A percentile compares a stretch with the other conserved stretches of the same genome.
phyloP scores from a whole-genome alignment of 1,140 invertebrate species.

The Ceratosolen fusciceps region DNA sequence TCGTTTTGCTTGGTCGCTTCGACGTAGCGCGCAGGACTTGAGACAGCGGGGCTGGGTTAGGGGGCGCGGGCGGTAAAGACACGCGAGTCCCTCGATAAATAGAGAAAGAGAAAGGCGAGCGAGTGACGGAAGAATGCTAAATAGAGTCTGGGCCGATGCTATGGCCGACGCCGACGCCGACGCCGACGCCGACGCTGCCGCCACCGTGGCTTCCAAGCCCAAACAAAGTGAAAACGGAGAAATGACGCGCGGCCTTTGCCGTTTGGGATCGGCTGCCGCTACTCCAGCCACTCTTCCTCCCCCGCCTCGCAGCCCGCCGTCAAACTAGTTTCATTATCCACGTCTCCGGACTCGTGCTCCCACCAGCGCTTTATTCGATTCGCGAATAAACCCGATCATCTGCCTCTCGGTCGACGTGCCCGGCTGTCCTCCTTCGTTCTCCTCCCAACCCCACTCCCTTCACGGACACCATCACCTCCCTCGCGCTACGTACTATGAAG shows the following conservation, averaged over 20 bases:
- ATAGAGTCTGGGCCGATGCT: conserved; percentile 52
- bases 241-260: conserved; percentile 1
- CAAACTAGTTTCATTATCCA: neutral
- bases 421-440: neutral
- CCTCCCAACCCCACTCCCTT: neutral
- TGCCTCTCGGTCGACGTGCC: too few relatives aligned
- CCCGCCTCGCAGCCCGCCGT: neutral
- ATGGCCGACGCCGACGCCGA: too few relatives aligned
- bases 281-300: neutral
- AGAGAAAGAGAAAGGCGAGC: conserved; percentile 42
- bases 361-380: too few relatives aligned
- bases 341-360: neutral
- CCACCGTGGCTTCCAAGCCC: neutral
- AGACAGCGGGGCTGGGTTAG: neutral
- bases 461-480: too few relatives aligned
- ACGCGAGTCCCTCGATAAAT: conserved; percentile 30
- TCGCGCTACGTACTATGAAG: neutral
- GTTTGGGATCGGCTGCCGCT: neutral
- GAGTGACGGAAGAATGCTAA: conserved; percentile 61
- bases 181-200: too few relatives aligned
- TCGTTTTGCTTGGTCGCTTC: neutral
- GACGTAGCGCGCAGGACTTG: neutral
- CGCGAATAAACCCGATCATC: too few relatives aligned
- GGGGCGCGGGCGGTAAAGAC: neutral
- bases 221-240: conserved; percentile 10